Evolutionary conservation across 2,113 vertebrate species (phyloP), one percentile per base, ranked within the genome.

Genomic region (Lonchura striata): DNA sequence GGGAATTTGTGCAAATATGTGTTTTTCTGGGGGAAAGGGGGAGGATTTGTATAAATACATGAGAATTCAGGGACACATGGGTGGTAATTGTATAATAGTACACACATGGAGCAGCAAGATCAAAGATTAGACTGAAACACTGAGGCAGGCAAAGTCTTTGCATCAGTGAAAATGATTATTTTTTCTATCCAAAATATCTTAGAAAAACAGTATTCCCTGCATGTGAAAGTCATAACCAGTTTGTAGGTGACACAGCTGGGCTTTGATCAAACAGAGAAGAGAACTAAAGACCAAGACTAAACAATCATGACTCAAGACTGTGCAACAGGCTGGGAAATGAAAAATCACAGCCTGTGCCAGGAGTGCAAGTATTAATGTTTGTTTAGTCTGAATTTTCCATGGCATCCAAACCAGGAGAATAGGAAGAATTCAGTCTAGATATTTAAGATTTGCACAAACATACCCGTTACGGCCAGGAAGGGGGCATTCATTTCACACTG

Each of bases 251-350:
- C 80, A 65, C 23, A 44, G 47, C 2, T 87, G 77, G 83, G 81
- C 83, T 96, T 94, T 94, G 94, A 89, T 96, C 79, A 92, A 75
- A 76, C 20, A 79, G 46, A 71, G 50, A 49, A 50, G 41, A 37
- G 64, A 93, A 68, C 4, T 70, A 41, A 64, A 90, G n/a, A 83
- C 31, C 19, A 75, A 24, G 53, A 60, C 20, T 53, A 83, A 53
- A 49, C 10, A 86, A 57, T 49, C 53, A 9, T 60, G 64, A 60
- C 49, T 92, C 47, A 83, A 76, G 49, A 35, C 68, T 93, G 47
- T 71, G 44, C 53, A 81, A 56, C 28, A 88, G 75, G 19, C 39
- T 35, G 54, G 57, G n/a, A 31, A 86, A 74, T n/a, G 41, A 66
- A 77, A 90, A 90, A 54, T 37, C 30, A 6, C 49, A 85, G 20